Percentiles rank a stretch among this genome's conserved stretches.
Evolutionary conservation across 2,888 invertebrate species (phyloP).

Genomic region (Ormyrus thymus): DNA sequence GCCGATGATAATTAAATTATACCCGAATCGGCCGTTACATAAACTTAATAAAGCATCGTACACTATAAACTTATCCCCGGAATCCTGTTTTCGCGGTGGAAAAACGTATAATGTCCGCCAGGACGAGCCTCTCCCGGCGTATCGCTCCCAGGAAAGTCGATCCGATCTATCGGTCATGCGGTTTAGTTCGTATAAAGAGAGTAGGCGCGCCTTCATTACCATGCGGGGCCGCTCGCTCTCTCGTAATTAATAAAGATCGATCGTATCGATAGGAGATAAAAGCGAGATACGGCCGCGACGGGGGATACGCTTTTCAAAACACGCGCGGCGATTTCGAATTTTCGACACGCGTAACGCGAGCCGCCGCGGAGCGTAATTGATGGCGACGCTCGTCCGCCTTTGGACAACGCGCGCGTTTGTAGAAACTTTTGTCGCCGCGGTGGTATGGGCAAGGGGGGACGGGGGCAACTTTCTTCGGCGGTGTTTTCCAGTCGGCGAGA

Average conservation of each 20-base stretch:
- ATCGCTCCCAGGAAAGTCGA: constrained; percentile 18
- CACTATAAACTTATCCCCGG: too few relatives aligned
- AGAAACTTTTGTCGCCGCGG: too few relatives aligned
- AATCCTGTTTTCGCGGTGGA: too few relatives aligned
- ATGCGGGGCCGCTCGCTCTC: background rate
- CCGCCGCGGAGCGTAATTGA: constrained; percentile 1
- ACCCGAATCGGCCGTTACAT: too few relatives aligned
- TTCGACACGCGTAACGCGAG: background rate
- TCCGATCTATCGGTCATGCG: constrained; percentile 12
- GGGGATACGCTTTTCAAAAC: background rate
- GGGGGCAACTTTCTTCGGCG: background rate
- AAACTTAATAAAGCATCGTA: too few relatives aligned
- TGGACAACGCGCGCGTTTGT: background rate
- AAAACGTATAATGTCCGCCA: too few relatives aligned
- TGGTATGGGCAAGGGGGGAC: too few relatives aligned
- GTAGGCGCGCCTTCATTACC: background rate
- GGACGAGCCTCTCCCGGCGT: too few relatives aligned
- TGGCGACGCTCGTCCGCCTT: constrained; percentile 4
- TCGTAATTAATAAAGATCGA: constrained; percentile 48
- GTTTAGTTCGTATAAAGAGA: background rate
- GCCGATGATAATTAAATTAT: too few relatives aligned
- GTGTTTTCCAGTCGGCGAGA: too few relatives aligned
- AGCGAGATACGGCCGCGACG: constrained; percentile 3
- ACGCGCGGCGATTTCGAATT: background rate
- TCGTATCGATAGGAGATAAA: constrained; percentile 10